Evolutionary conservation across 2,797 vertebrate genomes (phyloP).

Genomic region (Sandelia bainsii): DNA sequence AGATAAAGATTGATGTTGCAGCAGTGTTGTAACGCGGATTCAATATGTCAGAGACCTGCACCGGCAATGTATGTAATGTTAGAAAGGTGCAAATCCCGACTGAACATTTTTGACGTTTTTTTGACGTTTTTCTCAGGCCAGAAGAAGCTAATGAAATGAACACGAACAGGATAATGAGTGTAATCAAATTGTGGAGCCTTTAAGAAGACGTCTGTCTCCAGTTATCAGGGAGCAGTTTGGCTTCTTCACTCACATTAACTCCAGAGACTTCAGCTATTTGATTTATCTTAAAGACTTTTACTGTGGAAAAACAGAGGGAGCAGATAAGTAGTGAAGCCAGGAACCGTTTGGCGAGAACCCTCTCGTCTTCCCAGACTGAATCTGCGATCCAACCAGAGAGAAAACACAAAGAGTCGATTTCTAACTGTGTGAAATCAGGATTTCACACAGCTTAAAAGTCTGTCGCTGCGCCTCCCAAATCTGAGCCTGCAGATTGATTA

Average conservation of each 20-base stretch:
- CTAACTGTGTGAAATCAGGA: constrained; percentile 46
- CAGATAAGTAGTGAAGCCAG: constrained; percentile 15
- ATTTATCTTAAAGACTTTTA: constrained; percentile 22
- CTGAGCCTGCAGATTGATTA: constrained; percentile 38
- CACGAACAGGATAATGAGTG: too few species aligned
- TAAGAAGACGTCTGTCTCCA: too few species aligned
- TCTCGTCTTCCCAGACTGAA: constrained; percentile 4
- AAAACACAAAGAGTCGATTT: constrained; percentile 30
- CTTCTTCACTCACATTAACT: neutral
- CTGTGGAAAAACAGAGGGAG: constrained; percentile 33
- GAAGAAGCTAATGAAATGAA: too few species aligned
- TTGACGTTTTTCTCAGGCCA: too few species aligned
- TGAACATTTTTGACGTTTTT: too few species aligned
- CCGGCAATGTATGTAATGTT: too few species aligned
- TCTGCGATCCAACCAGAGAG: neutral
- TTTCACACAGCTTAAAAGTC: constrained; percentile 43
- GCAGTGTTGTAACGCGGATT: too few species aligned
- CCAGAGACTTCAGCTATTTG: neutral
- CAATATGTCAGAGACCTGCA: too few species aligned
- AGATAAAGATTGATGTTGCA: too few species aligned
- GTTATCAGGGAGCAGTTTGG: neutral
- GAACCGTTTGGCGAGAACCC: too few species aligned
- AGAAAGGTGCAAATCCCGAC: too few species aligned
- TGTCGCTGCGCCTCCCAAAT: constrained; percentile 22
- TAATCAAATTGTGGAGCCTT: too few species aligned